phyloP scores from a whole-genome alignment of 2,113 vertebrate species.

The Leptosomus discolor region DNA sequence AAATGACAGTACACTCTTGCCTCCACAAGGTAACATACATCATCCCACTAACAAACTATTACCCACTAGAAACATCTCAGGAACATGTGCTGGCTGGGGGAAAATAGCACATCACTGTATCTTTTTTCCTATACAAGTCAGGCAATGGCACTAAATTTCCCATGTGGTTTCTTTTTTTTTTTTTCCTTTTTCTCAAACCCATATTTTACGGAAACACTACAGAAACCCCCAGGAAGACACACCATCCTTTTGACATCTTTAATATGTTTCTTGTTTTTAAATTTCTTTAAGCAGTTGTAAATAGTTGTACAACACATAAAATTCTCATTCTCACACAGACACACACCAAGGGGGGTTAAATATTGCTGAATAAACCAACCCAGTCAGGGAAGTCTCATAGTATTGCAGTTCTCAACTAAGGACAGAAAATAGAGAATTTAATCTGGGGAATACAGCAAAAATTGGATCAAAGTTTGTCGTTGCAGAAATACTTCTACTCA shows the following conservation, averaged over 20 bases:
- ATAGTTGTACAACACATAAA: not conserved
- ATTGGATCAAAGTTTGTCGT: not conserved
- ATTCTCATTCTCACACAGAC: not conserved
- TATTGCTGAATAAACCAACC: not conserved
- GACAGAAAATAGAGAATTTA: not conserved
- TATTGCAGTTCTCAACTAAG: not conserved
- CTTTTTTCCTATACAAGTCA: not conserved
- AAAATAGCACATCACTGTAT: not conserved
- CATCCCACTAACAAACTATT: conserved; percentile 53
- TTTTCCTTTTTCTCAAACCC: not conserved
- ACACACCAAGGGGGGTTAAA: not conserved
- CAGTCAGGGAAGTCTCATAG: not conserved
- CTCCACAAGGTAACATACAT: conserved; percentile 8
- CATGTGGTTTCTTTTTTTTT: not conserved
- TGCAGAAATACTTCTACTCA: not conserved
- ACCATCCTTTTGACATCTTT: not conserved
- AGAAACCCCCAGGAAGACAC: not conserved
- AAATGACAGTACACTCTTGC: conserved; percentile 9
- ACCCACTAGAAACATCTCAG: conserved; percentile 9
- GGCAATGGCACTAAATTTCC: not conserved
- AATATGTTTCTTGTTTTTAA: not conserved
- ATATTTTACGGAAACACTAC: not conserved
- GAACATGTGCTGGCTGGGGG: not conserved
- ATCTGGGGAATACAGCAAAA: not conserved
- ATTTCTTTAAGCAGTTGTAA: not conserved